Conservation (phyloP, 1,140 invertebrate species). For the Drosophila rhopaloa region DNA sequence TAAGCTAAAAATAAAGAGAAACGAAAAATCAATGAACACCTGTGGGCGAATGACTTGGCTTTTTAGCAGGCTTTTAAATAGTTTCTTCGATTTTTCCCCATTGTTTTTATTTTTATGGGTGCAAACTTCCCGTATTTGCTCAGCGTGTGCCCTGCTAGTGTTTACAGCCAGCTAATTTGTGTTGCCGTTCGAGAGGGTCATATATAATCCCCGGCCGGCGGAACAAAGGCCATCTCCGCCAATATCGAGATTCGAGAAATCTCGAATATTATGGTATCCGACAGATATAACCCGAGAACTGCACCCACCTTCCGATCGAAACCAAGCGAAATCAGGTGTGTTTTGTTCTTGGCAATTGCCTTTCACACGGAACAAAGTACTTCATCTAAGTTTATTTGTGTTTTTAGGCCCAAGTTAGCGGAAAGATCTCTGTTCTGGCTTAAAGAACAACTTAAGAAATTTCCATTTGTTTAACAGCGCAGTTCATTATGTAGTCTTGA, state of each 20-base stretch:
- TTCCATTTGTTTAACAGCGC: neutral
- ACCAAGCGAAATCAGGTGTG: constrained; percentile 1
- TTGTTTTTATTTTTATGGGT: constrained; percentile 5
- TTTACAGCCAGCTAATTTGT: constrained; percentile 60
- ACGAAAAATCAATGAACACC: constrained; percentile 30
- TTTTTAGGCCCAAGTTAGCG: constrained; percentile 1
- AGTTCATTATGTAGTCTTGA: neutral
- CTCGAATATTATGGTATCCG: neutral
- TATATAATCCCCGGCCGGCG: neutral
- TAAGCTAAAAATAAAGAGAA: constrained; percentile 40
- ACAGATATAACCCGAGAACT: neutral
- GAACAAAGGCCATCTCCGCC: constrained; percentile 17
- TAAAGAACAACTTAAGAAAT: neutral
- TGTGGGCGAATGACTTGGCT: constrained; percentile 1
- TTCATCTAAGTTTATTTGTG: constrained; percentile 11
- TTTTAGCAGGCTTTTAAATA: constrained; percentile 5
- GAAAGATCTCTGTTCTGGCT: constrained; percentile 16
- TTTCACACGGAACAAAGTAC: neutral
- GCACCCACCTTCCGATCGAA: constrained; percentile 1
- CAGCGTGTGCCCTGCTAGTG: constrained; percentile 56
- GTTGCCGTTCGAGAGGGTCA: constrained; percentile 30
- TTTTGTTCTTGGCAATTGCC: neutral
- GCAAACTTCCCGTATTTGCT: constrained; percentile 70
- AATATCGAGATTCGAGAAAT: neutral
- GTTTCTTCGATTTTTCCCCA: constrained; percentile 1